These are phyloP conservation scores for Riparia riparia DNA, from an alignment of 2,113 vertebrate species.

Conservation along the genomic window DNA sequence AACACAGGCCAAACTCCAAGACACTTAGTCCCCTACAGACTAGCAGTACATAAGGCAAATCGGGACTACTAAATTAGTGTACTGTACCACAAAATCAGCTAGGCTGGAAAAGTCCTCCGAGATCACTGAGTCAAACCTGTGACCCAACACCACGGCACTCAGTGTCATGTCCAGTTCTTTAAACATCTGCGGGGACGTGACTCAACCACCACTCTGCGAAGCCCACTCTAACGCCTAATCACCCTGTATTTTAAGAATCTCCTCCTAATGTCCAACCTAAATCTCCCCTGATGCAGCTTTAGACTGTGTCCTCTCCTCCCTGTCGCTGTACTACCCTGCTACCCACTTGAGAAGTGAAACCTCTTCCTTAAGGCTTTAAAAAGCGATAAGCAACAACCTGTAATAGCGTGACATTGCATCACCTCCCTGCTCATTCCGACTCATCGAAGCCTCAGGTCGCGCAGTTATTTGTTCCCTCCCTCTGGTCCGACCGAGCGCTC, in stretches of 20 bases:
- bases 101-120: neutral
- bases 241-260: neutral
- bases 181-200: neutral
- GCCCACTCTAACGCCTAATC: neutral
- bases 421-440: neutral
- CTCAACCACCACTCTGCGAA: neutral
- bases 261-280: neutral
- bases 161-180: neutral
- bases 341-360: rapidly evolving
- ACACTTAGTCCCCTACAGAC: neutral
- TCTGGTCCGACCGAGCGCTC: rapidly evolving
- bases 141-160: neutral
- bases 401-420: rapidly evolving
- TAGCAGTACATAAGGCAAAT: rapidly evolving
- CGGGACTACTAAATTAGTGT: rapidly evolving
- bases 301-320: neutral
- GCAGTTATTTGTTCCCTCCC: neutral
- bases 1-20: too few species aligned
- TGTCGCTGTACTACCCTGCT: rapidly evolving
- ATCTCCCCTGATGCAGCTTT: too few species aligned
- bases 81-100: rapidly evolving
- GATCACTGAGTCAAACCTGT: too few species aligned
- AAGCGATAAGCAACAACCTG: too few species aligned
- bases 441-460: rapidly evolving
- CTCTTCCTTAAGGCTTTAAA: neutral